phyloP scores from a whole-genome alignment of 2,797 vertebrate species.

The Agapornis canus region DNA sequence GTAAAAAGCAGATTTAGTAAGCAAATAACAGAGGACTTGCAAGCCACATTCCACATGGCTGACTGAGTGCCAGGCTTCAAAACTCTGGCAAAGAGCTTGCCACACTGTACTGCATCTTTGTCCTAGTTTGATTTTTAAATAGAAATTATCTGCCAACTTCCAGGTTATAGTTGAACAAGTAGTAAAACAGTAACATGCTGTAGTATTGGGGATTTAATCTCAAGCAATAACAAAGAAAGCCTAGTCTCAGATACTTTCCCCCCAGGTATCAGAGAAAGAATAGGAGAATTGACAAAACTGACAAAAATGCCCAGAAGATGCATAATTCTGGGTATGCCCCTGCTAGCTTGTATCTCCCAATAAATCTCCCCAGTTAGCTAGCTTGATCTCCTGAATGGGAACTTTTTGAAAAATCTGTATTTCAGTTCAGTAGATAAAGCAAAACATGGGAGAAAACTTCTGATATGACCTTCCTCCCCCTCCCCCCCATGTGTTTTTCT shows the following conservation, averaged over 20 bases:
- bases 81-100: neutral
- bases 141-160: neutral
- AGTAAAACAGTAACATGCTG: neutral
- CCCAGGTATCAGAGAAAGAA: neutral
- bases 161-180: neutral
- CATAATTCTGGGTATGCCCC: neutral
- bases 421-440: neutral
- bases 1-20: neutral
- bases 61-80: neutral
- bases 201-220: neutral
- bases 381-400: neutral
- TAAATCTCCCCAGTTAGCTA: neutral
- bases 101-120: neutral
- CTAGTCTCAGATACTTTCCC: neutral
- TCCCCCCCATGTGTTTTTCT: neutral
- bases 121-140: neutral
- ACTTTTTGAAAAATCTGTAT: neutral
- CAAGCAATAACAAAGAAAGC: neutral
- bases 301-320: neutral
- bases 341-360: neutral
- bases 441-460: neutral
- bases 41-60: neutral
- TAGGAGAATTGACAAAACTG: neutral
- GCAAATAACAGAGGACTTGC: neutral
- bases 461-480: rapidly evolving